Conservation (phyloP, 2,888 invertebrate genomes). For the Campoplex nolae region DNA sequence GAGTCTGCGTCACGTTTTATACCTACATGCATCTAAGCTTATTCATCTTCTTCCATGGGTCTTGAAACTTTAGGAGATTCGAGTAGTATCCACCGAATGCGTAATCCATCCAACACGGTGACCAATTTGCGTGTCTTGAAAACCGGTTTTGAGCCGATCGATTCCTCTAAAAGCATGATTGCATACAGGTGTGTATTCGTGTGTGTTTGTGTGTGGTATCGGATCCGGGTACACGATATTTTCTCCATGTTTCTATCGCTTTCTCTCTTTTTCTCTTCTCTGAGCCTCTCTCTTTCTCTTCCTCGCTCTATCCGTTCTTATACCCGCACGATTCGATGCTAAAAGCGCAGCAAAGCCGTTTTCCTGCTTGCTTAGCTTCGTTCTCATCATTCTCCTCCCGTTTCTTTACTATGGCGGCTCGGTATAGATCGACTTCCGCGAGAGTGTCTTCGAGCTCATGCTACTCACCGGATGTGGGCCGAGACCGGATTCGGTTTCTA, state of each 20-base stretch:
- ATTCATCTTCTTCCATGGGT: conserved; percentile 31
- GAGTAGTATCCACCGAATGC: conserved; percentile 33
- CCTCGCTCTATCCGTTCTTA: conserved; percentile 43
- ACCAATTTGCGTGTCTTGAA: conserved; percentile 69
- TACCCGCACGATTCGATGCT: conserved; percentile 65
- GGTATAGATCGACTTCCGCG: conserved; percentile 77
- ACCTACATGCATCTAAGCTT: conserved; percentile 26
- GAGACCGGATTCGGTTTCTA: conserved; percentile 77
- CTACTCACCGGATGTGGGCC: conserved; percentile 76
- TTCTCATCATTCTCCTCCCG: conserved; percentile 65
- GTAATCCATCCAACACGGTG: conserved; percentile 48
- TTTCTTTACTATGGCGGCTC: conserved; percentile 58
- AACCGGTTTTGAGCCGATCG: conserved; percentile 80
- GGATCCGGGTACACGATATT: conserved; percentile 81
- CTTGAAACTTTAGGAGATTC: conserved; percentile 44
- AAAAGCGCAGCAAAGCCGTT: conserved; percentile 66
- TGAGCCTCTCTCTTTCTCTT: conserved; percentile 65
- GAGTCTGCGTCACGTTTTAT: conserved; percentile 2
- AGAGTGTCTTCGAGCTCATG: conserved; percentile 45
- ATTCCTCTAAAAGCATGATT: conserved; percentile 76
- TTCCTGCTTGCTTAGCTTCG: conserved; percentile 71
- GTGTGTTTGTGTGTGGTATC: conserved; percentile 70
- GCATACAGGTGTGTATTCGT: conserved; percentile 4
- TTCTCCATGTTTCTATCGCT: conserved; percentile 30
- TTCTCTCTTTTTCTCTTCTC: conserved; percentile 70